A percentile compares a stretch with the other conserved stretches of the same genome.
Conservation (phyloP, 2,113 vertebrate genomes). For the Proteles cristata region DNA sequence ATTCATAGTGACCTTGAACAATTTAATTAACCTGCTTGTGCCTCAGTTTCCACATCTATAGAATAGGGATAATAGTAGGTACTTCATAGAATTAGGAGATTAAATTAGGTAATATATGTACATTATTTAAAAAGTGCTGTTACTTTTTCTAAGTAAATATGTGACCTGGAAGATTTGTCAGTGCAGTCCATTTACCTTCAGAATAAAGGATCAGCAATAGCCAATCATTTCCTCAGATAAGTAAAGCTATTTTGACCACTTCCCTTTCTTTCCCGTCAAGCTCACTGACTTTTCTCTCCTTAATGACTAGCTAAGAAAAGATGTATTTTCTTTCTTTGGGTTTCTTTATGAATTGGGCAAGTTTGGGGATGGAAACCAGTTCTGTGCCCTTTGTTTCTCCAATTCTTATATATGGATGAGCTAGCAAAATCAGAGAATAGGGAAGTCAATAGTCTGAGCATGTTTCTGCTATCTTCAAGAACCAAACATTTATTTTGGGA, state of each 20-base stretch:
- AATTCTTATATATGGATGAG: background rate
- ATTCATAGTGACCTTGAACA: background rate
- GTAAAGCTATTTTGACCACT: background rate
- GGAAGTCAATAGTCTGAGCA: background rate
- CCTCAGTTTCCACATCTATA: background rate
- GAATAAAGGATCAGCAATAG: background rate
- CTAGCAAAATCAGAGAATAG: slow-evolving; percentile 16
- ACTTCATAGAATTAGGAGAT: background rate
- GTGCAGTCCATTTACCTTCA: background rate
- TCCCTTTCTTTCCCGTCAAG: background rate
- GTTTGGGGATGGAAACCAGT: background rate
- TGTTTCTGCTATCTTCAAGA: slow-evolving; percentile 25
- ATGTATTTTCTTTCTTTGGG: background rate
- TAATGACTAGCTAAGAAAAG: background rate
- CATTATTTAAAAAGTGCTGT: background rate
- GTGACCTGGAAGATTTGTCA: slow-evolving; percentile 18
- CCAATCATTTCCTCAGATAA: background rate
- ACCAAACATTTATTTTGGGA: background rate
- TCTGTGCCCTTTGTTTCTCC: background rate
- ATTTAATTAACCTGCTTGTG: background rate
- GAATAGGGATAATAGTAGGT: background rate
- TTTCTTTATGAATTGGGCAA: slow-evolving; percentile 20
- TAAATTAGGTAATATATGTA: background rate
- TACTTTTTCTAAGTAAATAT: background rate
- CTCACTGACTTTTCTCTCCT: background rate